Evolutionary conservation across 2,888 invertebrate genomes (phyloP).

Genomic region (Elegia similella): DNA sequence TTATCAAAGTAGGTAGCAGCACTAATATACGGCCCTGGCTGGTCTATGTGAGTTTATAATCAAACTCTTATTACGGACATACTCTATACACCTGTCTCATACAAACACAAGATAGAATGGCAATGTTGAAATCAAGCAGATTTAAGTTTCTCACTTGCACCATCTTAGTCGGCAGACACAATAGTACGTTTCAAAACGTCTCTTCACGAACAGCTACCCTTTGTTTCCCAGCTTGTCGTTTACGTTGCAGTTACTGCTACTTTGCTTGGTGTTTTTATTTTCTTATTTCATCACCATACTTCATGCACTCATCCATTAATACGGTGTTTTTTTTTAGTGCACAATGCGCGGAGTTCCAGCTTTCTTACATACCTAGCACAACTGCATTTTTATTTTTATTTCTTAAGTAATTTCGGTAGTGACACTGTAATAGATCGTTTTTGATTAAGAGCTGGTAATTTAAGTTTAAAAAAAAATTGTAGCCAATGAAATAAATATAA

Average conservation of each 20-base stretch:
- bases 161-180: background rate
- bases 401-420: background rate
- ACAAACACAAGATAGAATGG: too few relatives aligned
- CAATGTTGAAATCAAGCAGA: too few relatives aligned
- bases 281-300: conserved; percentile 29
- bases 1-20: too few relatives aligned
- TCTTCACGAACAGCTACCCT: background rate
- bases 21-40: too few relatives aligned
- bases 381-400: background rate
- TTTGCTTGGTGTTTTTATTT: conserved; percentile 56
- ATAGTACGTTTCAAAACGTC: background rate
- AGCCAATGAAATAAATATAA: too few relatives aligned
- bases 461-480: too few relatives aligned
- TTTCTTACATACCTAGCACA: background rate
- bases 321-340: background rate
- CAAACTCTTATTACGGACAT: too few relatives aligned
- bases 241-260: conserved; percentile 41
- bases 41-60: too few relatives aligned
- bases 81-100: too few relatives aligned
- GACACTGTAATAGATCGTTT: too few relatives aligned
- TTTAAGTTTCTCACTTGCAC: too few relatives aligned
- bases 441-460: too few relatives aligned
- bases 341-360: background rate
- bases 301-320: conserved; percentile 14
- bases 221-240: conserved; percentile 41